Base-by-base conservation (phyloP, 2,888 invertebrate species). In the Phyto melanocephala region DNA sequence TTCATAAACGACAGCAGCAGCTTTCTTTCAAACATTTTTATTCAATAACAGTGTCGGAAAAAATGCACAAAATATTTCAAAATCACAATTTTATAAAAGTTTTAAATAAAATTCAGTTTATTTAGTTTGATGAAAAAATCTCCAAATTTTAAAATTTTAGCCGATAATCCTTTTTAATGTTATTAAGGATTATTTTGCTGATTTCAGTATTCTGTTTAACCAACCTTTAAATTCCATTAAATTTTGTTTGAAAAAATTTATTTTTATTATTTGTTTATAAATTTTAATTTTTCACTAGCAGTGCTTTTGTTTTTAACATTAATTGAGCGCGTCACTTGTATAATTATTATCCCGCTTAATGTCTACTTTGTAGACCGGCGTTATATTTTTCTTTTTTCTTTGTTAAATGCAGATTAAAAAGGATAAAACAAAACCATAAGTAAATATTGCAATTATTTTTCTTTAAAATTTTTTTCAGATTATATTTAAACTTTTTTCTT, bases 221-320 rank as follows among this genome's bases (percentile, higher is more conserved):
- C 54, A 81, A 85, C 84, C 84, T 85, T 85, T 80, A 28, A 81
- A 74, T 81, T 84, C 83, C 84, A 84, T 84, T 81, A 82, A 83
- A 65, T 58, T 28, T 3, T 33, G 22, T 10, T 2, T 33, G 13
- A 22, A 35, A 45, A 67, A 45, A 33, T 22, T 65, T 45, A 7
- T 15, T 28, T 42, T 54, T 17, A 24, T 50, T n/a, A 13, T 40
- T 35, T 52, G 20, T 54, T 54, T 37, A 20, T 17, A 15, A 63
- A 35, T 67, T 3, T 11, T 52, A 5, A 28, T 6, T 28, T 28
- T 28, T 3, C 47, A 56, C 63, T 60, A 17, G 10, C 35, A 70
- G 17, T 28, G 0, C n/a, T 28, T 42, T 65, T 28, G 3, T 28
- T 5, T 28, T 11, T 4, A n/a, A 24, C 1, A 50, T 33, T 56